Percentiles rank a stretch among this genome's conserved stretches.
Evolutionary conservation across 2,888 invertebrate genomes (phyloP).

Genomic region (Noctuana brunneofusca): DNA sequence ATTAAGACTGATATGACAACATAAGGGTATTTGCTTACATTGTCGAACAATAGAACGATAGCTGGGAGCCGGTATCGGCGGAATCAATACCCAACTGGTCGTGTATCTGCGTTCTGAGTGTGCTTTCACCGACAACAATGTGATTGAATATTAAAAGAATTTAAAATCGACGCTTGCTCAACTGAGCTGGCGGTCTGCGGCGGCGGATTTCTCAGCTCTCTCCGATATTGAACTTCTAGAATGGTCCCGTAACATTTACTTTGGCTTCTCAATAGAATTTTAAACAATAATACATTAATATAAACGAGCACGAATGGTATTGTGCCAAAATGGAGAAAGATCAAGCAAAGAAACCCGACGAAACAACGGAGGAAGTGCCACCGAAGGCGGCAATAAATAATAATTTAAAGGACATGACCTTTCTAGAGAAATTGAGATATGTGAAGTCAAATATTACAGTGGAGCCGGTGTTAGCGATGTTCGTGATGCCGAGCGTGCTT

Average conservation of each 20-base stretch:
- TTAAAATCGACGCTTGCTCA: slow-evolving; percentile 25
- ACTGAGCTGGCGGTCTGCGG: background rate
- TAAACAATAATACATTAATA: slow-evolving; percentile 29
- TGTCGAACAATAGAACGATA: slow-evolving; percentile 62
- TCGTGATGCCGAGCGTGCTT: slow-evolving; percentile 85
- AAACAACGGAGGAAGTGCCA: slow-evolving; percentile 58
- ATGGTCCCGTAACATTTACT: slow-evolving; percentile 25
- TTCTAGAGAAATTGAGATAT: slow-evolving; percentile 72
- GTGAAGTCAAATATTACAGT: slow-evolving; percentile 84
- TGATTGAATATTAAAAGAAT: slow-evolving; percentile 35
- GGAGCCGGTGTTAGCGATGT: slow-evolving; percentile 85
- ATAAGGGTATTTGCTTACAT: slow-evolving; percentile 70
- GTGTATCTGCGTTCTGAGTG: slow-evolving; percentile 43
- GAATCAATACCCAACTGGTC: slow-evolving; percentile 39
- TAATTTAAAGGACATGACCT: slow-evolving; percentile 58
- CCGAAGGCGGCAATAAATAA: slow-evolving; percentile 56
- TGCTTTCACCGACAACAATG: slow-evolving; percentile 32
- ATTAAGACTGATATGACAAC: slow-evolving; percentile 70
- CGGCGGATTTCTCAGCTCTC: slow-evolving; percentile 2
- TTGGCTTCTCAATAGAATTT: slow-evolving; percentile 33
- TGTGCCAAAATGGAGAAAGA: slow-evolving; percentile 36
- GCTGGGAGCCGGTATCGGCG: slow-evolving; percentile 47
- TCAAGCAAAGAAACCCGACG: slow-evolving; percentile 39
- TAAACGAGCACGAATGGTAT: slow-evolving; percentile 15
- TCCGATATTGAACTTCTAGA: slow-evolving; percentile 27